Base-by-base conservation (phyloP, 2,888 invertebrate species). In the Monochamus alternatus region DNA sequence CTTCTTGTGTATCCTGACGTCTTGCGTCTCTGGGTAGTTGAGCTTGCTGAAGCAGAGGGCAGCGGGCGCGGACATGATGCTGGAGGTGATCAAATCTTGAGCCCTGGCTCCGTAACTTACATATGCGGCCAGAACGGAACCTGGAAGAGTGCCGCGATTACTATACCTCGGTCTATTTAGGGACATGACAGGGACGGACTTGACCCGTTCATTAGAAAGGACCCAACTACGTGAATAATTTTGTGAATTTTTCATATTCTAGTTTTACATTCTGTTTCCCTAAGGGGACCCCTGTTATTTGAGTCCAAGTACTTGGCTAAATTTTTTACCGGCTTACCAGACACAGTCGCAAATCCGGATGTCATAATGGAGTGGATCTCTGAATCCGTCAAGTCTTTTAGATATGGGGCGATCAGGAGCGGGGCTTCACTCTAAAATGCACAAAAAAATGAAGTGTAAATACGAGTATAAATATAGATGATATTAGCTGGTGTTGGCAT, bases 31-130 rank as follows among this genome's bases (percentile, higher is more conserved):
- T 0, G 99, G 99, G 90, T 95, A 95, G 84, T 98, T 91, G 0
- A 99, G 90, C 88, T 99, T 99, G 10, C 97, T 93, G 85, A 93
- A 95, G 83, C 96, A 97, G 43, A 99, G 89, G 0, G 98, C 95
- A 0, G 97, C 97, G 0, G 98, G 98, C 0, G 98, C 98, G 0
- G 98, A 96, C 98, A 99, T 98, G 0, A 99, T 95, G 78, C 96
- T 96, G 0, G 98, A 96, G 0, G 98, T 96, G 78, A 99, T 93
- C 55, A 99, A 90, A 88, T 98, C 96, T 0, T 95, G 93, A 0
- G 98, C 94, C 66, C 94, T 92, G 0, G 97, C 97, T 0, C 98
- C 98, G 87, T 96, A 97, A 3, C 92, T 92, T 71, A 98, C 96
- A 87, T 98, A 99, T 0, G 98, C 96, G 0, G 97, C 98, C 85